A percentile compares a stretch with the other conserved stretches of the same genome.
These are phyloP conservation scores for Bacillus rossius DNA, from an alignment of 1,140 invertebrate species.

Conservation along the genomic window DNA sequence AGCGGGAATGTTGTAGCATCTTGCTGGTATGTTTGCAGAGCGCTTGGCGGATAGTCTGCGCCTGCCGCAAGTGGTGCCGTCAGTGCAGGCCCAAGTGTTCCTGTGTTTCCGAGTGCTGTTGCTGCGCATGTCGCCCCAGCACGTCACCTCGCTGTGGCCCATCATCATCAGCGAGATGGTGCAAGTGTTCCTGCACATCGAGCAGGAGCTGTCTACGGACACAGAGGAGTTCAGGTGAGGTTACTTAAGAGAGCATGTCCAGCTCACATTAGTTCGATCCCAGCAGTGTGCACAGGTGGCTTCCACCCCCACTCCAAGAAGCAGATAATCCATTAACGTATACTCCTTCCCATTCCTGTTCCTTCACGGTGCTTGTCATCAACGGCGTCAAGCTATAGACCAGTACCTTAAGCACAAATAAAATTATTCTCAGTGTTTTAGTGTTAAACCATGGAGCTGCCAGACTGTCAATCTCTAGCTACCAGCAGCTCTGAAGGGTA, in stretches of 20 bases:
- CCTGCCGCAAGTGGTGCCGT: constrained; percentile 70
- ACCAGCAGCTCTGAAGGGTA: no score
- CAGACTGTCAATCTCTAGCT: no score
- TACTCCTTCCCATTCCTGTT: no score
- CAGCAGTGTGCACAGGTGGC: no score
- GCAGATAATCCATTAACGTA: no score
- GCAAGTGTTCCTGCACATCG: constrained; percentile 86
- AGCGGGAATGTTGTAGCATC: no score
- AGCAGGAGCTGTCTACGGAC: constrained; percentile 76
- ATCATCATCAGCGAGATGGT: constrained; percentile 92
- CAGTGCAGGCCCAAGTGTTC: constrained; percentile 85
- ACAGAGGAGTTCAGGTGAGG: constrained; percentile 72
- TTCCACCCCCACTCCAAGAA: no score
- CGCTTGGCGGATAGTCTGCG: constrained; percentile 80
- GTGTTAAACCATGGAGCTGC: no score
- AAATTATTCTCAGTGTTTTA: not conserved
- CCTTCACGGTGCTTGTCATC: no score
- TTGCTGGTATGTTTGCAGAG: constrained; percentile 64
- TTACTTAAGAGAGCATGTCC: not conserved
- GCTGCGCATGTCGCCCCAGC: constrained; percentile 77
- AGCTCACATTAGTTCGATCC: not conserved
- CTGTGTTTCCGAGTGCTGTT: constrained; percentile 87
- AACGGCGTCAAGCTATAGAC: constrained; percentile 2
- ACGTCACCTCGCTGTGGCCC: constrained; percentile 89
- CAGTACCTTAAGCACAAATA: not conserved